phyloP scores from a whole-genome alignment of 64 coral and sea anemone species.

The Astreopora myriophthalma region DNA sequence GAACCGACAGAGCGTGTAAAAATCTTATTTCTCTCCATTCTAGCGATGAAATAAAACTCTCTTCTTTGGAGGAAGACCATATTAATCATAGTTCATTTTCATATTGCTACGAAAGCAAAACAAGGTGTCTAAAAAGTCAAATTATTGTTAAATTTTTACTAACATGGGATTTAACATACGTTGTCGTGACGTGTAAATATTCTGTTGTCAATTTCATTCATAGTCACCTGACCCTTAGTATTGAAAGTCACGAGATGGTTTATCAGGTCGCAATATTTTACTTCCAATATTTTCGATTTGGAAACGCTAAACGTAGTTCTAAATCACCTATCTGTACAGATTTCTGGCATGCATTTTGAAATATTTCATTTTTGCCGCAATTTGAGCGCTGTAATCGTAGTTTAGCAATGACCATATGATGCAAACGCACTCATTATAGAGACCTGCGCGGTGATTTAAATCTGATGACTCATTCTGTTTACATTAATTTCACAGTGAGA shows the following conservation, averaged over 20 bases:
- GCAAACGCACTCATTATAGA: neutral
- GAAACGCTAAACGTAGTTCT: neutral
- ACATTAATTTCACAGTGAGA: neutral
- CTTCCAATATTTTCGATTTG: neutral
- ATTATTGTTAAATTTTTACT: neutral
- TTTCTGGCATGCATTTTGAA: neutral
- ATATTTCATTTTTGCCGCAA: neutral
- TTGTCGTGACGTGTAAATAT: neutral
- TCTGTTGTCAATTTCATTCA: neutral
- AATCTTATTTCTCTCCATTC: neutral
- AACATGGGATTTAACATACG: neutral
- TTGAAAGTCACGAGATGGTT: neutral
- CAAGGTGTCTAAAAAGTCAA: neutral
- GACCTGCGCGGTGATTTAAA: neutral
- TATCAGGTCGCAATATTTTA: neutral
- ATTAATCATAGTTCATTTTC: neutral
- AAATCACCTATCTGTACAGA: neutral
- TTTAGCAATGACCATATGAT: neutral
- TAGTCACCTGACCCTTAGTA: neutral
- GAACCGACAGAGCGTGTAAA: neutral
- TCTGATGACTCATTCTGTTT: neutral
- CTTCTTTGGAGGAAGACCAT: neutral
- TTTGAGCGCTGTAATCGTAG: neutral
- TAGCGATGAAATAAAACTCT: neutral
- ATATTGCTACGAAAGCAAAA: neutral